Conservation (phyloP, 1,140 invertebrate genomes). For the Chironomus striatipennis region DNA sequence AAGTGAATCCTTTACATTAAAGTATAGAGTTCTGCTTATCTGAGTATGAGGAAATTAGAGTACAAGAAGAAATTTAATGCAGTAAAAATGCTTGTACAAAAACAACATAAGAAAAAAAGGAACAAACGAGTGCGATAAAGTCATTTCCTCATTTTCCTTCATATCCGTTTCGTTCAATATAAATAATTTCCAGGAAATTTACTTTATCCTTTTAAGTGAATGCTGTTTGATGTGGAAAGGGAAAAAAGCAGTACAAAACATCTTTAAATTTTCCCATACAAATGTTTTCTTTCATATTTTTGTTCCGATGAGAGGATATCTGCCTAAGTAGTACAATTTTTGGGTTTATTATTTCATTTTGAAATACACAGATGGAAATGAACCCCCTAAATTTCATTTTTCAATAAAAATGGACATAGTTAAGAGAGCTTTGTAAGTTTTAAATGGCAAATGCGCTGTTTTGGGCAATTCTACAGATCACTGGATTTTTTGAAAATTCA, state of each 20-base stretch:
- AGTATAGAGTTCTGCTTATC: too few relatives aligned
- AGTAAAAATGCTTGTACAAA: background rate
- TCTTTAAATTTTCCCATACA: background rate
- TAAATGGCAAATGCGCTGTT: too few relatives aligned
- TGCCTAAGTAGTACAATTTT: background rate
- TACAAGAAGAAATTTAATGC: background rate
- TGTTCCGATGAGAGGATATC: background rate
- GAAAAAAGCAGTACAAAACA: background rate
- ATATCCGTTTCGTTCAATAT: background rate
- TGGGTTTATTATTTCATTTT: background rate
- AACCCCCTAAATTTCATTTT: background rate
- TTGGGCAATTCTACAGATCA: too few relatives aligned
- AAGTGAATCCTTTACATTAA: too few relatives aligned
- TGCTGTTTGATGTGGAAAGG: background rate
- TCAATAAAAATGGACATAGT: too few relatives aligned
- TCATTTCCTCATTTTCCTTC: conserved; percentile 6
- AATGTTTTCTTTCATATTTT: background rate
- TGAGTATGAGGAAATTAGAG: too few relatives aligned
- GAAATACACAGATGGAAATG: background rate
- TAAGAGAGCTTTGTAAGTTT: too few relatives aligned
- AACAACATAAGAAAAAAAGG: background rate
- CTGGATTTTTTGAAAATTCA: too few relatives aligned
- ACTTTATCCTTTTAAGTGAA: conserved; percentile 6
- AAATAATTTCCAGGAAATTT: conserved; percentile 10
- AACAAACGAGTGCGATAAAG: background rate